Evolutionary conservation across 2,888 invertebrate species (phyloP), one percentile per base, ranked within the genome.

Genomic region (Patella ulyssiponensis): DNA sequence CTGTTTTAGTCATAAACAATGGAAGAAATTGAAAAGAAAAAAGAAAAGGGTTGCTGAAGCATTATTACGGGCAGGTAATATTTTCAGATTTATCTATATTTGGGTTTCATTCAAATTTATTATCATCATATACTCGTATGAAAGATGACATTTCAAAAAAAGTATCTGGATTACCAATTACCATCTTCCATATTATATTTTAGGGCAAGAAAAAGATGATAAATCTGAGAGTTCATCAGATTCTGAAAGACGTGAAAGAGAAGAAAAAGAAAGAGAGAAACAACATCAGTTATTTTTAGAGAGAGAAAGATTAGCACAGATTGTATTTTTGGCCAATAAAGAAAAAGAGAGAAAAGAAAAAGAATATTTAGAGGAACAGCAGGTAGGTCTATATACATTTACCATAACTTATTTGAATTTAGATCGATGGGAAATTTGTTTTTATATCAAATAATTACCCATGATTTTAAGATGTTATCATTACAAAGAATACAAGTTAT

Each of bases 221-320:
- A 23, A 23, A 12, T 23, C 2, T 20, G 64, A 64, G 3, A 64
- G 64, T 64, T 23, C 20, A 11, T 64, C 64, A 23, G 64, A 64
- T 64, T 20, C 20, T 23, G 64, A 64, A 23, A 64, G 17, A 64
- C 20, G 11, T 23, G 23, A 23, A 64, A 2, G 64, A 7, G 64
- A 64, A 64, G 64, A 64, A 64, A 64, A 64, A 23, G 64, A 64
- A 23, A 64, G 74, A 51, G 85, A 83, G 82, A 85, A 76, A 52
- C 87, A 85, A 74, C 83, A 89, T 78, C 81, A 86, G 76, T 81
- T 86, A 33, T 90, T 90, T 90, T 71, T 86, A 74, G 86, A 88
- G 81, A 80, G 86, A 72, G 90, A 90, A 76, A 80, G 83, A 74
- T 73, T 83, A 52, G 90, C 88, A 17, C 85, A 87, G 72, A 80